These are phyloP conservation scores for Sigmodon hispidus DNA, from an alignment of 2,113 vertebrate genomes.

Conservation along the genomic window DNA sequence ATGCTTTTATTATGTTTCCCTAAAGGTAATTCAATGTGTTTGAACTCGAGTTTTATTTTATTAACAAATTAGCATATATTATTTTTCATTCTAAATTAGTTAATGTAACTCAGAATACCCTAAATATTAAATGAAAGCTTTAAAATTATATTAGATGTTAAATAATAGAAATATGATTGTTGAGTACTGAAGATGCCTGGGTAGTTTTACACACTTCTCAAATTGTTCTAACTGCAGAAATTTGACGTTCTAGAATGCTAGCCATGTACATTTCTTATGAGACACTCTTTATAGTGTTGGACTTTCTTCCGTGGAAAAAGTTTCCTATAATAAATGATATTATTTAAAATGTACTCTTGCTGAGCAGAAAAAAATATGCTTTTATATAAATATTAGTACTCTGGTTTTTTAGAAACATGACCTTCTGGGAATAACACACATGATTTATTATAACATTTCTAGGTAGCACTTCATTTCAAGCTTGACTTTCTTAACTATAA, in stretches of 20 bases:
- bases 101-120: slow-evolving; percentile 59
- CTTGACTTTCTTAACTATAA: slow-evolving; percentile 48
- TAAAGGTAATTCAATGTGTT: slow-evolving; percentile 43
- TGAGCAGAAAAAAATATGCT: background rate
- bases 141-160: slow-evolving; percentile 62
- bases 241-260: background rate
- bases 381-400: slow-evolving; percentile 41
- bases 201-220: background rate
- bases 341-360: slow-evolving; percentile 27
- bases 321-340: background rate
- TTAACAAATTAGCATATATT: slow-evolving; percentile 26
- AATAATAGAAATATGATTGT: slow-evolving; percentile 49
- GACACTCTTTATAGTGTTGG: background rate
- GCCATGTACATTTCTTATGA: background rate
- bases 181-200: background rate
- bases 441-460: slow-evolving; percentile 54
- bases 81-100: slow-evolving; percentile 21
- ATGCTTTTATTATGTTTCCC: slow-evolving; percentile 36
- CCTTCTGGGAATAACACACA: slow-evolving; percentile 41
- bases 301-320: slow-evolving; percentile 4
- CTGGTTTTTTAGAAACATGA: slow-evolving; percentile 44
- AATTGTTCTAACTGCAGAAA: background rate
- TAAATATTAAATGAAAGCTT: slow-evolving; percentile 66
- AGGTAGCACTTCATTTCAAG: slow-evolving; percentile 44
- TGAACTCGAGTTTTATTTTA: slow-evolving; percentile 29